Conservation (phyloP, 2,888 invertebrate genomes). For the Diarsia rubi region DNA sequence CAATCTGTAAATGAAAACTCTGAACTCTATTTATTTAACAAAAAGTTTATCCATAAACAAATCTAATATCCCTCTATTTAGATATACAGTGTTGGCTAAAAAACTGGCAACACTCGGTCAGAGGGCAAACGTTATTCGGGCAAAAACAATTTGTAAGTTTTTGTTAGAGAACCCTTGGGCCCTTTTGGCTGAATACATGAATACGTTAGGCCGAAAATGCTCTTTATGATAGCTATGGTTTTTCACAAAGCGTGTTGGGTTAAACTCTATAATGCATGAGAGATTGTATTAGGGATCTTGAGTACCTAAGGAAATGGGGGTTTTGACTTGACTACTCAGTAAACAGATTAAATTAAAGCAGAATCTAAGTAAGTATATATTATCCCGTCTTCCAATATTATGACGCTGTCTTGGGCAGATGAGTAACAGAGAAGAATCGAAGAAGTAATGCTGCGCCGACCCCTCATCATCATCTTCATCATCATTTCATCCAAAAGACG, state of each 20-base stretch:
- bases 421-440: neutral
- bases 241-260: constrained; percentile 62
- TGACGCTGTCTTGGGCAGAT: neutral
- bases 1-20: constrained; percentile 28
- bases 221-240: constrained; percentile 71
- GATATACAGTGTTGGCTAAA: constrained; percentile 60
- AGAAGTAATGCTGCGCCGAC: neutral
- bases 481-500: too few relatives aligned
- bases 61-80: constrained; percentile 65
- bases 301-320: constrained; percentile 25
- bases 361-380: neutral
- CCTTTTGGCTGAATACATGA: constrained; percentile 78
- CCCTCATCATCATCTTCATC: too few relatives aligned
- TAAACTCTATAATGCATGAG: constrained; percentile 58
- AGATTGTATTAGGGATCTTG: constrained; percentile 51
- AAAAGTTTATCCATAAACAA: constrained; percentile 52
- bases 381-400: neutral
- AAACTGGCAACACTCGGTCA: constrained; percentile 70
- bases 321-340: constrained; percentile 37
- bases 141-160: constrained; percentile 85
- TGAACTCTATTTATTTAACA: constrained; percentile 36
- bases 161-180: constrained; percentile 73
- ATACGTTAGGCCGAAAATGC: constrained; percentile 74
- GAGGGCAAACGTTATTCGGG: constrained; percentile 75
- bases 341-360: constrained; percentile 7